phyloP scores from a whole-genome alignment of 2,797 vertebrate genomes.

The Chloroceryle amazona region DNA sequence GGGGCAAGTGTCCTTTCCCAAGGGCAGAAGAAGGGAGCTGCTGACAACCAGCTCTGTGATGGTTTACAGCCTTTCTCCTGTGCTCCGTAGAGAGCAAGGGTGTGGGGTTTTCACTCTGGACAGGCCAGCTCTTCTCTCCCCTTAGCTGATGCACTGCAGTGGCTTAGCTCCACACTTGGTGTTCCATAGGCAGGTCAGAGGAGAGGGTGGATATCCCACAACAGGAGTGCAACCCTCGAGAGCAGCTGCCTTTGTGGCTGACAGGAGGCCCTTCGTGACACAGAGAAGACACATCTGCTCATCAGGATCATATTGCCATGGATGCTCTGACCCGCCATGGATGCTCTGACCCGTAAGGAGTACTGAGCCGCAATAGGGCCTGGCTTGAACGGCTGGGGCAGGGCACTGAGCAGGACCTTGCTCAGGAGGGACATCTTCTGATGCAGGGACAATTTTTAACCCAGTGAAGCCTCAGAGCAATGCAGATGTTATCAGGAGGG shows the following conservation, averaged over 20 bases:
- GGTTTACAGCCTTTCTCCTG: background rate
- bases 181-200: background rate
- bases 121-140: background rate
- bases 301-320: background rate
- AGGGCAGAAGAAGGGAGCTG: background rate
- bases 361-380: no score
- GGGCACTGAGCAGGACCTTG: background rate
- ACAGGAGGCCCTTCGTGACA: background rate
- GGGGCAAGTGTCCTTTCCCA: background rate
- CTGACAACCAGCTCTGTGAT: background rate
- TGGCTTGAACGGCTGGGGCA: background rate
- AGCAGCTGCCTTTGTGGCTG: background rate
- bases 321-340: background rate
- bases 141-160: background rate
- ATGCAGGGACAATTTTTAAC: background rate
- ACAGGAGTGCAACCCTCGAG: background rate
- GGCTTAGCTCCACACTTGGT: background rate
- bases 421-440: background rate
- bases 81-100: rapidly evolving
- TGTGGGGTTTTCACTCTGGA: background rate
- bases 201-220: rapidly evolving
- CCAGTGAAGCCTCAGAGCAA: rapidly evolving
- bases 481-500: background rate
- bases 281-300: background rate
- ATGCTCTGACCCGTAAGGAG: background rate